A percentile compares a stretch with the other conserved stretches of the same genome.
Evolutionary conservation across 2,888 invertebrate species (phyloP).

Genomic region (Cyclophora punctaria): DNA sequence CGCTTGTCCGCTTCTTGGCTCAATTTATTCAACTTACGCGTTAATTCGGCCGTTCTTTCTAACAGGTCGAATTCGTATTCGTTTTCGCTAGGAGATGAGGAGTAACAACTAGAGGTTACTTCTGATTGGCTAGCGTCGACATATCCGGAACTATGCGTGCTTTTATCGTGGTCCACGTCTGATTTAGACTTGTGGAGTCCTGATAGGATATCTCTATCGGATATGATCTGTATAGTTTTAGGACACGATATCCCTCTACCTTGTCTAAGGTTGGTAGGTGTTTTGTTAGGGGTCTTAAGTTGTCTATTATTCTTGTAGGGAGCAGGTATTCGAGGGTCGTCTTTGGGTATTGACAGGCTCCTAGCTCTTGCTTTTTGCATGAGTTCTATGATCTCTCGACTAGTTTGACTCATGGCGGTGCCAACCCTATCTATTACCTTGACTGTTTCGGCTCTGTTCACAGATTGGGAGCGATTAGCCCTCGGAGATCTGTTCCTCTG

Average conservation of each 20-base stretch:
- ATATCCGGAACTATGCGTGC: slow-evolving; percentile 63
- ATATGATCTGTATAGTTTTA: slow-evolving; percentile 71
- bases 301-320: slow-evolving; percentile 57
- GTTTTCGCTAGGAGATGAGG: slow-evolving; percentile 69
- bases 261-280: slow-evolving; percentile 48
- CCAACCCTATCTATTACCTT: slow-evolving; percentile 50
- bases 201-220: slow-evolving; percentile 68
- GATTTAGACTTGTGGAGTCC: slow-evolving; percentile 60
- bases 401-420: slow-evolving; percentile 63
- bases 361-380: slow-evolving; percentile 68
- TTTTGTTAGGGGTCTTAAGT: slow-evolving; percentile 72
- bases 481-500: slow-evolving; percentile 60
- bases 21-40: slow-evolving; percentile 56
- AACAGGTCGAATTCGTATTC: slow-evolving; percentile 68
- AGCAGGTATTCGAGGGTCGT: slow-evolving; percentile 52
- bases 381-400: slow-evolving; percentile 63
- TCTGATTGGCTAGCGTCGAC: slow-evolving; percentile 71
- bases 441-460: slow-evolving; percentile 59
- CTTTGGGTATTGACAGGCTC: slow-evolving; percentile 70
- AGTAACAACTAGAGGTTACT: slow-evolving; percentile 70
- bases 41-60: slow-evolving; percentile 62
- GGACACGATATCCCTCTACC: slow-evolving; percentile 64
- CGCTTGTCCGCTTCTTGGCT: slow-evolving; percentile 54
- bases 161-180: slow-evolving; percentile 46
- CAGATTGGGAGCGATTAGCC: slow-evolving; percentile 74